These are phyloP conservation scores for Prosopocoilus inquinatus DNA, from an alignment of 2,888 invertebrate genomes.

Conservation along the genomic window DNA sequence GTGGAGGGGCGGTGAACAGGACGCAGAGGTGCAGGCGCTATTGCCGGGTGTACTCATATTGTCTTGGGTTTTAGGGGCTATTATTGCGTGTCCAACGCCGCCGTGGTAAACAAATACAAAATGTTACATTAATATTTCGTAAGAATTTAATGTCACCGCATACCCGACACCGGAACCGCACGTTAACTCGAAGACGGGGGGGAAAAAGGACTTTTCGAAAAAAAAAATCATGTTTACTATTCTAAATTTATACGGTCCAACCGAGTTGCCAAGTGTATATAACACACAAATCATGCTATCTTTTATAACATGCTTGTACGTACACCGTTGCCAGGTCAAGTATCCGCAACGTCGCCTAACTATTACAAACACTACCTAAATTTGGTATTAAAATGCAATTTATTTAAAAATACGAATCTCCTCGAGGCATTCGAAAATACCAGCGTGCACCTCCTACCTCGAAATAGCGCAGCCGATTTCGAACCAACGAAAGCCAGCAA, in stretches of 20 bases:
- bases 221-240: constrained; percentile 12
- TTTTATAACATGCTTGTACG: constrained; percentile 47
- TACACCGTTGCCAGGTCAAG: constrained; percentile 51
- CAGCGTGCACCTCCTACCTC: constrained; percentile 42
- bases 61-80: constrained; percentile 44
- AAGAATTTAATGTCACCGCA: constrained; percentile 9
- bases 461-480: constrained; percentile 44
- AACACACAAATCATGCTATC: constrained; percentile 32
- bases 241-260: constrained; percentile 19
- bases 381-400: constrained; percentile 39
- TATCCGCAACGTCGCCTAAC: constrained; percentile 50
- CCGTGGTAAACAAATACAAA: constrained; percentile 60
- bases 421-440: constrained; percentile 20
- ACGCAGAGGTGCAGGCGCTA: constrained; percentile 53
- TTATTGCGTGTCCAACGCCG: constrained; percentile 49
- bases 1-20: constrained; percentile 56
- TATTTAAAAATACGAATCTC: constrained; percentile 23
- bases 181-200: not conserved
- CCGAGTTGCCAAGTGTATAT: constrained; percentile 34
- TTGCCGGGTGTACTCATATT: constrained; percentile 50
- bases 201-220: not conserved
- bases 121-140: constrained; percentile 32
- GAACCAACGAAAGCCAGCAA: constrained; percentile 28
- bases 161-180: not conserved
- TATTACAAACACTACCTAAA: constrained; percentile 50